Evolutionary conservation across 2,888 invertebrate genomes (phyloP), one percentile per base, ranked within the genome.

Genomic region (Xylota segnis): DNA sequence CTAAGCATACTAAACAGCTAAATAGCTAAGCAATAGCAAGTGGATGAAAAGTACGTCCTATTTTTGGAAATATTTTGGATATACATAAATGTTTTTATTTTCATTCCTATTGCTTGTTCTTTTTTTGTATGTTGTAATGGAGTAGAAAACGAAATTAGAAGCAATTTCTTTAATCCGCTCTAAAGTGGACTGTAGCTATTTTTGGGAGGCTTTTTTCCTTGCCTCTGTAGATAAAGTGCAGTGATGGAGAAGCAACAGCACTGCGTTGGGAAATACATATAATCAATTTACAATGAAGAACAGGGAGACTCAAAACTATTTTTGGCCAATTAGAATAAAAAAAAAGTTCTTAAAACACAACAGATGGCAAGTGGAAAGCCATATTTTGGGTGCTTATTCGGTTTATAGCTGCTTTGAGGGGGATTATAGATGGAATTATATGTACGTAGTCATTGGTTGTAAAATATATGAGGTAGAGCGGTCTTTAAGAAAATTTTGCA

Each of bases 61-160:
- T 81, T 84, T 84, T 84, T 76, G 81, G 75, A 81, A 65, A 66
- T 81, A 66, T 75, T 81, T 84, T 74, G 75, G 65, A 84, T 23
- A 23, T n/a, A n/a, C n/a, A n/a, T 71, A 81, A 84, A 76, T 84
- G 58, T 81, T 81, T 71, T 75, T 83, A 66, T 83, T 83, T 77
- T 77, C 32, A 79, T 78, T 66, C 65, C 59, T 77, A 45, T 54
- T 77, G 61, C 40, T 68, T 70, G 43, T 52, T 34, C 32, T 58
- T 27, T 47, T 45, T 65, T 68, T 61, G n/a, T 66, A 70, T 63
- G 74, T 74, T 78, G 72, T 68, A 84, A 83, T 65, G 76, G 71
- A 65, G 45, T 50, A 83, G 45, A 74, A 56, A 56, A 50, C 63
- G 40, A 79, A 84, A 74, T 83, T 78, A 83, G 79, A 83, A 61